Conservation (phyloP, 2,797 vertebrate genomes). For the Kryptopterus vitreolus region DNA sequence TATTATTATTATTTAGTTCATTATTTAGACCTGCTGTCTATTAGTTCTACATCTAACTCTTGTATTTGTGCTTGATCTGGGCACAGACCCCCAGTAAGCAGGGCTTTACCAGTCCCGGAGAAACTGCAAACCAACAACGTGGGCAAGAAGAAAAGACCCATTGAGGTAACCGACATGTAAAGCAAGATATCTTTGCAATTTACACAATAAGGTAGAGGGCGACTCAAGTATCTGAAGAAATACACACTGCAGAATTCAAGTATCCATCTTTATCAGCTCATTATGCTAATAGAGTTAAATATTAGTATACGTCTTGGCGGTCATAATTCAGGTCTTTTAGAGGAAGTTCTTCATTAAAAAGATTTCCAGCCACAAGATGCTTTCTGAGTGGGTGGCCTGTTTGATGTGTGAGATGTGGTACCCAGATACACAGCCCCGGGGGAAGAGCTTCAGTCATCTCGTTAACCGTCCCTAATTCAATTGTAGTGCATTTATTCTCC, state of each 20-base stretch:
- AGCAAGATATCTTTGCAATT: background rate
- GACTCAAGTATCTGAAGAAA: background rate
- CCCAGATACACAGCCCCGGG: slow-evolving; percentile 18
- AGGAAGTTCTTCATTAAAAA: background rate
- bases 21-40: slow-evolving; percentile 6
- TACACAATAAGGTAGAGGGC: background rate
- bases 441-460: slow-evolving; percentile 43
- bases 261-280: background rate
- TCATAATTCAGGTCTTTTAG: background rate
- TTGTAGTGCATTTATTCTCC: slow-evolving; percentile 29
- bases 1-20: too few relatives aligned
- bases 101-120: slow-evolving; percentile 93
- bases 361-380: background rate
- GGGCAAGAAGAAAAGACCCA: slow-evolving; percentile 96
- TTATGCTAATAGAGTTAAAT: background rate
- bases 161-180: slow-evolving; percentile 78
- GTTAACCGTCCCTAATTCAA: slow-evolving; percentile 47
- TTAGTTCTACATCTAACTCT: background rate
- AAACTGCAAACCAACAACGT: slow-evolving; percentile 98
- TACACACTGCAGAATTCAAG: background rate
- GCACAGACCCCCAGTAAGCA: slow-evolving; percentile 94
- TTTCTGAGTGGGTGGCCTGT: slow-evolving; percentile 10
- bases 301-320: background rate
- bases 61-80: slow-evolving; percentile 40
- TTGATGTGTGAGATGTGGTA: slow-evolving; percentile 26